Evolutionary conservation across 2,797 vertebrate species (phyloP).

Genomic region (Hapalemur alaotrensis): DNA sequence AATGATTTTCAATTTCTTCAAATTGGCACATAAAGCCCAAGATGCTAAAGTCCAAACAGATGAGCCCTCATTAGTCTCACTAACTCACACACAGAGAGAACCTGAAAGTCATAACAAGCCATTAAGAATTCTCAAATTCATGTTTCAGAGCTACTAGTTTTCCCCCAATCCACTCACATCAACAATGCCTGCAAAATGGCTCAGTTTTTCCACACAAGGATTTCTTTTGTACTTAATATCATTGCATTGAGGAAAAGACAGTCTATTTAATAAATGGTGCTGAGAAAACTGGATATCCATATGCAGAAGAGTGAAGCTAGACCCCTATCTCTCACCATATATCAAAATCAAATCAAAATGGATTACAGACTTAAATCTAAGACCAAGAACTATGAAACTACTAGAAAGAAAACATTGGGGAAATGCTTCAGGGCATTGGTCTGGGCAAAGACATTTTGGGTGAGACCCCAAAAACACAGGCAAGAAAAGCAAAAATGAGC

Average conservation of each 20-base stretch:
- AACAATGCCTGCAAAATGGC: background rate
- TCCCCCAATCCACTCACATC: background rate
- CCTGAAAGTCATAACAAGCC: background rate
- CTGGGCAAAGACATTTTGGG: background rate
- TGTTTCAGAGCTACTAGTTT: background rate
- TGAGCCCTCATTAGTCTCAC: background rate
- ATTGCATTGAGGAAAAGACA: background rate
- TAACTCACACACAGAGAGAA: background rate
- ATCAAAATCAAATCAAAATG: background rate
- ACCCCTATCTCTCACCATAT: background rate
- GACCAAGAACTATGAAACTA: background rate
- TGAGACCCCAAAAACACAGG: background rate
- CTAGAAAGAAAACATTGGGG: background rate
- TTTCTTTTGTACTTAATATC: background rate
- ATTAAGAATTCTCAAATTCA: background rate
- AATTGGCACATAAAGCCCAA: background rate
- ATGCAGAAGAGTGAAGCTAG: background rate
- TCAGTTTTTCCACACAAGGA: background rate
- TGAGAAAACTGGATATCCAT: background rate
- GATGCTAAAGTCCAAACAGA: background rate
- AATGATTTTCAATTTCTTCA: background rate
- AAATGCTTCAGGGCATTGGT: background rate
- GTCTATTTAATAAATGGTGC: background rate
- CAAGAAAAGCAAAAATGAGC: background rate
- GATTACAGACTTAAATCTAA: background rate